A percentile compares a stretch with the other conserved stretches of the same genome.
phyloP scores from a whole-genome alignment of 2,113 vertebrate genomes.

The Oxygymnocypris stewartii region DNA sequence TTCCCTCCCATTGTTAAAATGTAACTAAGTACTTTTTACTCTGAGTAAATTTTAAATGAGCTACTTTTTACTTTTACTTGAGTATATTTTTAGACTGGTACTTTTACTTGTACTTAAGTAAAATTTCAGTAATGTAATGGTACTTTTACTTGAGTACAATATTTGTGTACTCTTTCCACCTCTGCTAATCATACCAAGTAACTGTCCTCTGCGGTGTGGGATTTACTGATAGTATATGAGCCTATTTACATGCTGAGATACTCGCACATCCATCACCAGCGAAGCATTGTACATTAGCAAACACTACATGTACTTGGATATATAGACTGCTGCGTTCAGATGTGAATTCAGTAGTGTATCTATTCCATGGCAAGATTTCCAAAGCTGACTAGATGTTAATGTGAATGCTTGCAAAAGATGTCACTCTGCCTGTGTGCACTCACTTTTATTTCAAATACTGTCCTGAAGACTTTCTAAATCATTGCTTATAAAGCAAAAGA shows the following conservation, averaged over 20 bases:
- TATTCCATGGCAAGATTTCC: conserved; percentile 10
- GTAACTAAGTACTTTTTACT: no score
- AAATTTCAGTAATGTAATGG: no score
- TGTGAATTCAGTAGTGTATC: conserved; percentile 16
- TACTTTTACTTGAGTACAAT: no score
- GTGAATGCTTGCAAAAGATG: conserved; percentile 36
- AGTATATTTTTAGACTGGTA: no score
- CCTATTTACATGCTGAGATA: conserved; percentile 15
- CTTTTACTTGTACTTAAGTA: no score
- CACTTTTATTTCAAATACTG: conserved; percentile 1
- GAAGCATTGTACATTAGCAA: neutral
- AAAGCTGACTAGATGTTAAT: conserved; percentile 39
- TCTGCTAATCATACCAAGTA: neutral
- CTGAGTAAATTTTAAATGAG: no score
- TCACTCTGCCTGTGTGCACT: neutral
- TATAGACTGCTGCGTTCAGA: conserved; percentile 8
- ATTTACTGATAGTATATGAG: conserved; percentile 3
- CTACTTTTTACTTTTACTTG: no score
- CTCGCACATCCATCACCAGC: neutral
- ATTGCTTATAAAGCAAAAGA: neutral
- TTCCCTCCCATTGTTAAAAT: no score
- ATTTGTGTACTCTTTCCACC: no score
- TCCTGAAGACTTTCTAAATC: conserved; percentile 4
- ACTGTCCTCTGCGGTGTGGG: neutral
- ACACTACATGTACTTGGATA: conserved; percentile 32